Evolutionary conservation across 2,113 vertebrate genomes (phyloP).

Genomic region (Epinephelus cyanopodus): DNA sequence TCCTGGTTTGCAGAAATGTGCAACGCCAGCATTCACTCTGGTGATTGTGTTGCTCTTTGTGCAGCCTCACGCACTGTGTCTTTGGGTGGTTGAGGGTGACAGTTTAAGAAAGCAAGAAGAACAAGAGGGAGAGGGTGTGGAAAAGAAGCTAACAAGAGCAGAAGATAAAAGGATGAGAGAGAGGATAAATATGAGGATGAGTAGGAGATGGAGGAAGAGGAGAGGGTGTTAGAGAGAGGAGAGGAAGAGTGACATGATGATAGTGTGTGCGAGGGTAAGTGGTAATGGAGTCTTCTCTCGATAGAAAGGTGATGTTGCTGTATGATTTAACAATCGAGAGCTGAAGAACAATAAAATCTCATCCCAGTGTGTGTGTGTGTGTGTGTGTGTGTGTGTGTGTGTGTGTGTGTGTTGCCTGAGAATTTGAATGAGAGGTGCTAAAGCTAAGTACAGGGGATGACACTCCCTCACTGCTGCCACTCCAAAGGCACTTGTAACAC

Average conservation of each 20-base stretch:
- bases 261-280: slow-evolving; percentile 5
- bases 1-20: no score
- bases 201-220: slow-evolving; percentile 13
- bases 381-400: slow-evolving; percentile 12
- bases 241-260: slow-evolving; percentile 19
- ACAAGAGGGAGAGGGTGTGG: slow-evolving; percentile 8
- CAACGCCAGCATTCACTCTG: no score
- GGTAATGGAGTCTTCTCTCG: slow-evolving; percentile 34
- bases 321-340: slow-evolving; percentile 36
- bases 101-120: slow-evolving; percentile 1
- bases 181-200: slow-evolving; percentile 8
- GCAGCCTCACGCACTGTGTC: no score
- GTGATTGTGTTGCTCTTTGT: no score
- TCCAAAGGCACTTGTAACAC: slow-evolving; percentile 69
- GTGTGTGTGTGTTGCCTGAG: background rate
- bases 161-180: slow-evolving; percentile 15
- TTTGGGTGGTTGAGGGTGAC: background rate
- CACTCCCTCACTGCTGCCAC: slow-evolving; percentile 65
- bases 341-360: slow-evolving; percentile 46
- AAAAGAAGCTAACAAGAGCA: slow-evolving; percentile 20
- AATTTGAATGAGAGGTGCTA: slow-evolving; percentile 43
- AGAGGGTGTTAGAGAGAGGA: background rate
- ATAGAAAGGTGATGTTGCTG: slow-evolving; percentile 30
- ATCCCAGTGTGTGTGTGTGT: background rate
- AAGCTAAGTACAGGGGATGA: slow-evolving; percentile 66